These are phyloP conservation scores for Blastobasis lacticolella DNA, from an alignment of 2,888 invertebrate species.

Conservation along the genomic window DNA sequence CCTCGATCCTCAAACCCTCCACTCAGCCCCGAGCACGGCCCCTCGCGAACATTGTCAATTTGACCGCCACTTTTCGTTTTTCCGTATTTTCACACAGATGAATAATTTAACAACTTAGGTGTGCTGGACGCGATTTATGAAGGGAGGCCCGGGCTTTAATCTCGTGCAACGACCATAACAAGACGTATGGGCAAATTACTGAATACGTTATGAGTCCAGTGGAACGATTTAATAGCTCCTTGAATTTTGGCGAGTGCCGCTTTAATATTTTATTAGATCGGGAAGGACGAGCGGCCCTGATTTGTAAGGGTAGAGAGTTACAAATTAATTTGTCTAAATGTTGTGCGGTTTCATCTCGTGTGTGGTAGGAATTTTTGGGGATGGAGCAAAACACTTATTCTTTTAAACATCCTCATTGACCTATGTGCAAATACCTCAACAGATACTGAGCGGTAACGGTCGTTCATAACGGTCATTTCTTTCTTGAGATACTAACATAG, in stretches of 20 bases:
- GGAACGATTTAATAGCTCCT: constrained; percentile 59
- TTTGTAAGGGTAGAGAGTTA: too few species aligned
- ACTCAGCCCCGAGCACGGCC: not conserved
- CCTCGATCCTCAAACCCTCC: too few species aligned
- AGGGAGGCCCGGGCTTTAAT: constrained; percentile 68
- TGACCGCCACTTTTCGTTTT: constrained; percentile 49
- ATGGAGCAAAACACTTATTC: too few species aligned
- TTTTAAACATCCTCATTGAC: too few species aligned
- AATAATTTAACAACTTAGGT: constrained; percentile 61
- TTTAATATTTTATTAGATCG: constrained; percentile 55
- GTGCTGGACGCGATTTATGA: constrained; percentile 62
- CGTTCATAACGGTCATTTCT: too few species aligned
- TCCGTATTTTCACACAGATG: constrained; percentile 47
- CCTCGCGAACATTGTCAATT: constrained; percentile 47
- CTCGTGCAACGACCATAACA: constrained; percentile 67
- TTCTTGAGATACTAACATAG: too few species aligned
- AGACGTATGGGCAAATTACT: constrained; percentile 70
- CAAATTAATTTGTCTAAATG: too few species aligned
- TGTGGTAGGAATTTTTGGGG: too few species aligned
- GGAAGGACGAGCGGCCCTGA: constrained; percentile 22
- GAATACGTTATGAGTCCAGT: constrained; percentile 59
- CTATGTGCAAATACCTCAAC: too few species aligned
- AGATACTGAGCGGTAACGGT: too few species aligned
- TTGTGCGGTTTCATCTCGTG: too few species aligned
- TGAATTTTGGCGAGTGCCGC: constrained; percentile 47